phyloP scores from a whole-genome alignment of 1,140 invertebrate genomes.

The Archivesica marissinica region DNA sequence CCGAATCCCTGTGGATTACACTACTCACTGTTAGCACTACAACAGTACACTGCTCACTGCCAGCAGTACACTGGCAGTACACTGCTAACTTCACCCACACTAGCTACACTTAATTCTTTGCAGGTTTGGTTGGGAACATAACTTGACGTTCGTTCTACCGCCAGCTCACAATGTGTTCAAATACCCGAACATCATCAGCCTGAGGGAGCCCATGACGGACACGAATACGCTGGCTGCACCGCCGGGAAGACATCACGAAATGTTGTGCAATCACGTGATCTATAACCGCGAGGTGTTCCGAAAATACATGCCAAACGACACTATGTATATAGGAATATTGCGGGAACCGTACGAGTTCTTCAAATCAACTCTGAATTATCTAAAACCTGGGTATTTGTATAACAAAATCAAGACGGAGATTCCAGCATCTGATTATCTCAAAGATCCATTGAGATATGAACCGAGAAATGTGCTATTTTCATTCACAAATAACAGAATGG shows the following conservation, averaged over 20 bases:
- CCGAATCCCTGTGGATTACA: too few relatives aligned
- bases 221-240: conserved; percentile 62
- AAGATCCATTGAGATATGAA: conserved; percentile 56
- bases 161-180: conserved; percentile 30
- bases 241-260: conserved; percentile 60
- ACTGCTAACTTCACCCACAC: too few relatives aligned
- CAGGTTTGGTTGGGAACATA: conserved; percentile 49
- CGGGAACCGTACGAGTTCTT: conserved; percentile 67
- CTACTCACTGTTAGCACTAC: too few relatives aligned
- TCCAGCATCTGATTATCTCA: conserved; percentile 32
- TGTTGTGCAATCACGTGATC: conserved; percentile 66
- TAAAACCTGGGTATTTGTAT: conserved; percentile 46
- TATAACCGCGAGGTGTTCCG: conserved; percentile 65
- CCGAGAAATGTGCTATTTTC: conserved; percentile 16
- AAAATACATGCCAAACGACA: conserved; percentile 62
- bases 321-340: conserved; percentile 66
- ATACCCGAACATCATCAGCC: conserved; percentile 61
- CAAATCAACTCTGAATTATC: conserved; percentile 64
- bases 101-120: too few relatives aligned
- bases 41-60: too few relatives aligned
- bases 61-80: too few relatives aligned
- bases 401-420: conserved; percentile 24
- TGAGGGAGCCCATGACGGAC: background rate
- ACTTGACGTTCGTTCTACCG: conserved; percentile 57
- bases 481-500: conserved; percentile 69